These are phyloP conservation scores for Parambassis ranga DNA, from an alignment of 2,797 vertebrate genomes.

Conservation along the genomic window DNA sequence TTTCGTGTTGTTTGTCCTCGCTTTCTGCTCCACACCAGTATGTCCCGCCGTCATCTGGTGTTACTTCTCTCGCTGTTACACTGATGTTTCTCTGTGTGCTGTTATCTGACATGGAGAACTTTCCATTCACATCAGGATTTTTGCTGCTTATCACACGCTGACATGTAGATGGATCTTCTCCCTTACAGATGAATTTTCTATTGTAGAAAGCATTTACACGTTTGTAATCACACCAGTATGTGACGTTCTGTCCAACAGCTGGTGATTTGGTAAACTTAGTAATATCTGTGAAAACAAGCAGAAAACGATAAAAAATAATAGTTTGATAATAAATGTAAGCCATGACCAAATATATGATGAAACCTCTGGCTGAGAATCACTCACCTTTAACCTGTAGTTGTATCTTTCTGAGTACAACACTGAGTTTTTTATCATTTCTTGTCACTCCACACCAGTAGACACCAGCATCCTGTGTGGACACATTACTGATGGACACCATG, in stretches of 20 bases:
- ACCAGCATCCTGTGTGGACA: too few relatives aligned
- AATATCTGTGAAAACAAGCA: not conserved
- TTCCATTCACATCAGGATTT: accelerated
- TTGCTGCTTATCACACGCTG: accelerated
- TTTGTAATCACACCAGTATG: not conserved
- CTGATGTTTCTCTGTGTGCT: accelerated
- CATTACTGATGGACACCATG: too few relatives aligned
- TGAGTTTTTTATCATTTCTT: too few relatives aligned
- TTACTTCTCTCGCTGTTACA: not conserved
- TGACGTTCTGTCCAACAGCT: not conserved
- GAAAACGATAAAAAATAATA: too few relatives aligned
- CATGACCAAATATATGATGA: too few relatives aligned
- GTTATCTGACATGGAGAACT: accelerated
- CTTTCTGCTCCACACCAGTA: conserved; percentile 40
- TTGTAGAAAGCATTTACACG: accelerated
- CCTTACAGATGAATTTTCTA: conserved; percentile 36
- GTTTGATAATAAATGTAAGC: too few relatives aligned
- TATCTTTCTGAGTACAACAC: too few relatives aligned
- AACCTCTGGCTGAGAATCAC: too few relatives aligned
- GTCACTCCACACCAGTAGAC: too few relatives aligned
- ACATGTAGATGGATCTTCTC: conserved; percentile 13
- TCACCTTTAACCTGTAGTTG: too few relatives aligned
- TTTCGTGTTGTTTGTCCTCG: accelerated
- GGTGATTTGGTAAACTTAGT: accelerated
- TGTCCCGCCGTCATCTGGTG: conserved; percentile 1